phyloP scores from a whole-genome alignment of 2,113 vertebrate genomes.

The Thymallus thymallus region DNA sequence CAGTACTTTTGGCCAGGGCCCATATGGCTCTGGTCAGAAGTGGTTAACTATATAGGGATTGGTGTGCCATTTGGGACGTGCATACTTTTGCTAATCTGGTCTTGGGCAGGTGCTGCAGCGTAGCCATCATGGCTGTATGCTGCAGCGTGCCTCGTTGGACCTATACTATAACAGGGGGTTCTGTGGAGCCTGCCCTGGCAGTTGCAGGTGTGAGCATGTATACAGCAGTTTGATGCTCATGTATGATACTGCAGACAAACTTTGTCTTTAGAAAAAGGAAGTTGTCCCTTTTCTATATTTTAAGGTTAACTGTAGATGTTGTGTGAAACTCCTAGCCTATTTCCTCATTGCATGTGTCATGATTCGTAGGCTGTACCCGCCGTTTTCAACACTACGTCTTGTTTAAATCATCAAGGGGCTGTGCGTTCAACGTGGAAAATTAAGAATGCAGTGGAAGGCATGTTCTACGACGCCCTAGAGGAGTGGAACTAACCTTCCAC shows the following conservation, averaged over 20 bases:
- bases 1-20: too few relatives aligned
- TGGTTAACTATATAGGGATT: too few relatives aligned
- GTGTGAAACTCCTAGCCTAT: neutral
- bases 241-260: slow-evolving; percentile 19
- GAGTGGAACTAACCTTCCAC: too few relatives aligned
- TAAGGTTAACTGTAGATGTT: neutral
- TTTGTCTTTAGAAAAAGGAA: neutral
- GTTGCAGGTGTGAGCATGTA: slow-evolving; percentile 25
- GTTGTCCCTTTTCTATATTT: neutral
- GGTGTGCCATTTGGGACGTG: too few relatives aligned
- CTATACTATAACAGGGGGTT: slow-evolving; percentile 16
- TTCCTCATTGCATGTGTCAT: neutral
- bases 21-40: too few relatives aligned
- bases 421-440: too few relatives aligned
- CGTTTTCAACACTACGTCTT: too few relatives aligned
- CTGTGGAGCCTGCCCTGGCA: neutral
- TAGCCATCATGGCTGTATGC: neutral
- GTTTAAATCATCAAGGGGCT: too few relatives aligned
- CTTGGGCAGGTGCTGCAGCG: slow-evolving; percentile 3
- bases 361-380: too few relatives aligned
- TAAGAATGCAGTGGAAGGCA: too few relatives aligned
- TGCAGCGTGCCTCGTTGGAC: neutral
- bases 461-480: too few relatives aligned
- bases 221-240: slow-evolving; percentile 22
- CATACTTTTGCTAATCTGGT: neutral